Percentiles rank a stretch among this genome's conserved stretches.
These are phyloP conservation scores for Corynorhinus townsendii DNA, from an alignment of 2,113 vertebrate genomes.

Conservation along the genomic window DNA sequence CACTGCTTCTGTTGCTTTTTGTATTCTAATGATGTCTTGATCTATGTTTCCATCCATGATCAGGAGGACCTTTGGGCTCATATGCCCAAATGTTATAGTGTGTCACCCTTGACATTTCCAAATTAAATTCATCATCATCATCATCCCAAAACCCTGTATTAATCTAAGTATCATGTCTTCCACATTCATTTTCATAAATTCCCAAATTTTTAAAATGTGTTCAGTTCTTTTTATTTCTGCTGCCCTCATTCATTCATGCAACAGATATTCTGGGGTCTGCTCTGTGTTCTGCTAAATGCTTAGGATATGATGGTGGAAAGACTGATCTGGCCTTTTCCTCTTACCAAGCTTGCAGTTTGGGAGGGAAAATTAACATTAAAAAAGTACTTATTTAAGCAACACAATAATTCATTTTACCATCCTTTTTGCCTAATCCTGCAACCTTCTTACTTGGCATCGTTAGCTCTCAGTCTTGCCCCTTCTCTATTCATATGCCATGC, in stretches of 20 bases:
- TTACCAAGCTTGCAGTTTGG: not conserved
- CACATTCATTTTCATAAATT: not conserved
- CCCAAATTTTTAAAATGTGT: not conserved
- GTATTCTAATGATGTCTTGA: not conserved
- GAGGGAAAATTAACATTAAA: not conserved
- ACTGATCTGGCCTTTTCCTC: not conserved
- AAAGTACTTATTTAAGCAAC: not conserved
- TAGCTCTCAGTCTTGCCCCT: not conserved
- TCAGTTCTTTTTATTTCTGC: not conserved
- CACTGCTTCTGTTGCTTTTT: not conserved
- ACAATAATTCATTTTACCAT: not conserved
- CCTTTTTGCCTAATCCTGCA: not conserved
- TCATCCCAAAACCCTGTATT: not conserved
- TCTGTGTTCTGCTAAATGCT: not conserved
- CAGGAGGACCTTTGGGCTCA: not conserved
- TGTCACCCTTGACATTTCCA: not conserved
- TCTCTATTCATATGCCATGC: not conserved
- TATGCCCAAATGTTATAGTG: not conserved
- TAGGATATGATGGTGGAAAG: not conserved
- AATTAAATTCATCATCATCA: not conserved
- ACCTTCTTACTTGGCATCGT: not conserved
- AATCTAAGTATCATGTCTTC: not conserved
- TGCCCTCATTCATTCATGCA: not conserved
- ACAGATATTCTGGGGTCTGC: not conserved
- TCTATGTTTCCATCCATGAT: not conserved